Conservation (phyloP, 2,113 vertebrate species). For the Malaclemys terrapin region DNA sequence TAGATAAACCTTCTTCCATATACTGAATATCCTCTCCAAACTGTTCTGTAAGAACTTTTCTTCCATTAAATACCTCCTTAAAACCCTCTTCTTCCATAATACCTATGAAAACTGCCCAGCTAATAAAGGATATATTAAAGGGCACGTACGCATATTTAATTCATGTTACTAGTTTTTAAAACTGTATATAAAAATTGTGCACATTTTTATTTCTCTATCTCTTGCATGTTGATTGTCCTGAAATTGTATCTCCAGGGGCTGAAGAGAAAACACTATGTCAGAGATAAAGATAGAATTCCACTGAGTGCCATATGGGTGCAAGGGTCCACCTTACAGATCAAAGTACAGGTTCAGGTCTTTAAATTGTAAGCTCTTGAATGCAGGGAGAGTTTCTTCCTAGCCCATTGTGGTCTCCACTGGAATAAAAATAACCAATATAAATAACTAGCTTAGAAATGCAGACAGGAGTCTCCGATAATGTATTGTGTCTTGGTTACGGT, state of each 20-base stretch:
- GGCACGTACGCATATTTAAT: background rate
- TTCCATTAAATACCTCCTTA: accelerated
- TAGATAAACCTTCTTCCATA: background rate
- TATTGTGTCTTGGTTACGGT: background rate
- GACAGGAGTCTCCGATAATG: background rate
- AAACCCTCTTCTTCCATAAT: background rate
- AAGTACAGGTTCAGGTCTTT: background rate
- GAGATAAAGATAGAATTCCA: background rate
- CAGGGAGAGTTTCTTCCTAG: background rate
- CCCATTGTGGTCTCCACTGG: background rate
- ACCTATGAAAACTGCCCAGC: background rate
- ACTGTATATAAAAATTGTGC: background rate
- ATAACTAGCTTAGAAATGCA: background rate
- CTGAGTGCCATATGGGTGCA: background rate
- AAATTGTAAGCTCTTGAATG: background rate
- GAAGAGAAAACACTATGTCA: background rate
- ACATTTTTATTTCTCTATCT: background rate
- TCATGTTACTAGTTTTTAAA: background rate
- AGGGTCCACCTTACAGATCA: background rate
- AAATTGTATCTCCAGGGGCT: background rate
- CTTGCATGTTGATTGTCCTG: background rate
- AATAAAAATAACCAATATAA: background rate
- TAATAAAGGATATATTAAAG: background rate
- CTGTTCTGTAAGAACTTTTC: accelerated
- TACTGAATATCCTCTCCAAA: background rate